phyloP scores from a whole-genome alignment of 2,888 invertebrate genomes.

The Lasioglossum vierecki region DNA sequence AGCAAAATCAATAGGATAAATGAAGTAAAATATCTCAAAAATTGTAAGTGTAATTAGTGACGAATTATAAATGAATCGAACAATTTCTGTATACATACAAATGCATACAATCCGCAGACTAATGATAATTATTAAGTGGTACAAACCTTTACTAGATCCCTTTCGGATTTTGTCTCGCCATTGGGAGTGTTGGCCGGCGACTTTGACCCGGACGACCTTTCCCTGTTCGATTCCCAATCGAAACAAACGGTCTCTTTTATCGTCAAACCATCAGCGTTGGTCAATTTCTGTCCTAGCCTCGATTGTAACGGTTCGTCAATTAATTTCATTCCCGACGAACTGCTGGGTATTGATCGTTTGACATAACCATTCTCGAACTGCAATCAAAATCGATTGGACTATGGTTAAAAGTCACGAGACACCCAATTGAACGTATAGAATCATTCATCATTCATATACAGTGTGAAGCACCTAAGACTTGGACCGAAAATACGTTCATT shows the following conservation, averaged over 20 bases:
- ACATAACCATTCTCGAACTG: slow-evolving; percentile 79
- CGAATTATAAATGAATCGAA: no score
- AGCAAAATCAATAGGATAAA: no score
- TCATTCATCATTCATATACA: not conserved
- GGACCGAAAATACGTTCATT: no score
- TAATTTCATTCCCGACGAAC: slow-evolving; percentile 73
- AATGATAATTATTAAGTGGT: not conserved
- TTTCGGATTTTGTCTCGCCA: slow-evolving; percentile 63
- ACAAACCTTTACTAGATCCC: slow-evolving; percentile 74
- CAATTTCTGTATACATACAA: not conserved
- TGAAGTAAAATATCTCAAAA: no score
- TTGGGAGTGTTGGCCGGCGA: slow-evolving; percentile 44
- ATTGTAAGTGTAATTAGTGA: no score
- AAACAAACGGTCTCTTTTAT: slow-evolving; percentile 69
- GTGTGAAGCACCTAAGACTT: no score
- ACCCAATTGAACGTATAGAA: not conserved
- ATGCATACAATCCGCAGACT: not conserved
- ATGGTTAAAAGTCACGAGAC: slow-evolving; percentile 1
- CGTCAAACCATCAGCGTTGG: slow-evolving; percentile 64
- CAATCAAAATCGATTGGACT: slow-evolving; percentile 34
- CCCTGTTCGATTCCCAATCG: slow-evolving; percentile 74
- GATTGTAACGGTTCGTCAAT: slow-evolving; percentile 70
- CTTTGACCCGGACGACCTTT: slow-evolving; percentile 60
- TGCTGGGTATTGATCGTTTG: slow-evolving; percentile 77
- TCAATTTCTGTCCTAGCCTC: slow-evolving; percentile 68